Base-by-base conservation (phyloP, 1,140 invertebrate genomes). In the Heliconius eleuchia region DNA sequence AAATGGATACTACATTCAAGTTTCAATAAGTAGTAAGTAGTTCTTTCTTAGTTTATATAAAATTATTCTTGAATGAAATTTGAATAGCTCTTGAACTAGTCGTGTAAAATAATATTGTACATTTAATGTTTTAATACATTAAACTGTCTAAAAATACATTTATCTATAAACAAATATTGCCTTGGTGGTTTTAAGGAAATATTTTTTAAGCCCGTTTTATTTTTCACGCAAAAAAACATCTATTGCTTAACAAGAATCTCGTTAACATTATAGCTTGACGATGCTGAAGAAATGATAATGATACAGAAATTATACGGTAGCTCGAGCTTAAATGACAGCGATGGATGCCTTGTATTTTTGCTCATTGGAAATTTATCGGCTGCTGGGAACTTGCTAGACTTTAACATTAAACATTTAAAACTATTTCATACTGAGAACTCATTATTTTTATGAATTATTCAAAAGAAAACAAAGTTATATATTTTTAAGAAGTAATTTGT, bases 231-330 rank as follows among this genome's bases (percentile, higher is more conserved):
- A 66, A 66, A 66, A 66, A 66, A 27, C 13, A 66, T 30, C 60
- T 66, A 66, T 30, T 27, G 23, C 60, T 66, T 66, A 66, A 66
- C 60, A 66, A 66, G 60, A 66, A 66, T 27, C 60, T 66, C 60
- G 60, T 66, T 27, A 66, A 66, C 60, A 66, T 66, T 66, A 66
- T 66, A 66, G 23, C 27, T 66, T 66, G 60, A 66, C 60, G 60
- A 66, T 30, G 60, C 4, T 66, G 60, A 27, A 66, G 60, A 66
- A 66, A 66, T 30, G 60, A 66, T 66, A 66, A 66, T 66, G 60
- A 66, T 66, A 66, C 27, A 66, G 60, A 66, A 66, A 66, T 66
- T 66, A 66, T 66, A 66, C 60, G 60, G 60, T 66, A 66, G 60
- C 60, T 66, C 60, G 60, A 30, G 60, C 60, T 30, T 66, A 66